These are phyloP conservation scores for Conger conger DNA, from an alignment of 2,113 vertebrate genomes.

Conservation along the genomic window DNA sequence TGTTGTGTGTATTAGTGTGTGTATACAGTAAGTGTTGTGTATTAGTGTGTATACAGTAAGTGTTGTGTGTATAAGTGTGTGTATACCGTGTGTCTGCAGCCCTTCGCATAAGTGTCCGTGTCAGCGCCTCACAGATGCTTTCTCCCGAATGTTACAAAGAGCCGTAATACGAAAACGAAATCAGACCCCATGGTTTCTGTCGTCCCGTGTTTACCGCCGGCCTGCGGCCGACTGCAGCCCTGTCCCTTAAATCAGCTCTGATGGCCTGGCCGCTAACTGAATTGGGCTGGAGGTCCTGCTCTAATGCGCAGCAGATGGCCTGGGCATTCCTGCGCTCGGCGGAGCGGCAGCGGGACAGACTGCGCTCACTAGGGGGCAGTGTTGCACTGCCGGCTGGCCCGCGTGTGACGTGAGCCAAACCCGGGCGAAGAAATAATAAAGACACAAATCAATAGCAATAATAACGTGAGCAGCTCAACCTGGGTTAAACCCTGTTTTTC, in stretches of 20 bases:
- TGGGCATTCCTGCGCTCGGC: constrained; percentile 57
- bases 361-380: constrained; percentile 70
- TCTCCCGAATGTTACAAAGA: constrained; percentile 25
- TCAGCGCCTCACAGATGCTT: background rate
- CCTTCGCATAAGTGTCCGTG: background rate
- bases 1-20: constrained; percentile 12
- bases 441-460: constrained; percentile 73
- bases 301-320: constrained; percentile 76
- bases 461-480: constrained; percentile 62
- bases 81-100: background rate
- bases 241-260: constrained; percentile 61
- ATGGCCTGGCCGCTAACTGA: constrained; percentile 68
- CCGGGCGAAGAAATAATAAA: constrained; percentile 65
- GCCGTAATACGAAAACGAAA: constrained; percentile 36
- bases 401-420: constrained; percentile 39
- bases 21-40: too few relatives aligned
- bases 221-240: constrained; percentile 27
- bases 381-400: constrained; percentile 59
- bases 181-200: constrained; percentile 9
- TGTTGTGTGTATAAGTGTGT: constrained; percentile 27
- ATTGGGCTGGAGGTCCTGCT: constrained; percentile 72
- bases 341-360: constrained; percentile 35
- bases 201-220: constrained; percentile 27
- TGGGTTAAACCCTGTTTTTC: constrained; percentile 60
- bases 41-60: constrained; percentile 18